A percentile compares a stretch with the other conserved stretches of the same genome.
These are phyloP conservation scores for Pocota personata DNA, from an alignment of 2,888 invertebrate genomes.

Conservation along the genomic window DNA sequence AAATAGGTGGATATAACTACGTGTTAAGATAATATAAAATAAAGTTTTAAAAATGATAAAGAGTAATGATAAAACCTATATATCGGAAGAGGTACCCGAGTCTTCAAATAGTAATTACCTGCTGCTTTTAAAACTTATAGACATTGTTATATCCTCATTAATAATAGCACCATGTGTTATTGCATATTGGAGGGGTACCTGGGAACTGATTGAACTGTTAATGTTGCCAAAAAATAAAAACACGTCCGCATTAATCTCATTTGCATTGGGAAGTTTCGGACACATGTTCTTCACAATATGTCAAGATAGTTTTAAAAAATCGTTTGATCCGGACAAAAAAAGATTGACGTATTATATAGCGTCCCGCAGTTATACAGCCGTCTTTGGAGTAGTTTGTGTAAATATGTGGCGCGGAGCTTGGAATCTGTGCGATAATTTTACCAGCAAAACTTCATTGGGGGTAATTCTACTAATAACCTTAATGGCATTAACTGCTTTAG, in stretches of 20 bases:
- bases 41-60: conserved; percentile 18
- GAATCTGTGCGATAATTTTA: conserved; percentile 88
- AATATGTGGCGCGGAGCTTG: conserved; percentile 95
- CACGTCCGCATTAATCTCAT: conserved; percentile 87
- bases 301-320: conserved; percentile 86
- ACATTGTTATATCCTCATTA: conserved; percentile 88
- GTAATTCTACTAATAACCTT: conserved; percentile 86
- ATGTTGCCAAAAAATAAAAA: conserved; percentile 86
- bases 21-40: neutral
- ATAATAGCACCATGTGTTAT: conserved; percentile 92
- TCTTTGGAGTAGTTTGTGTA: conserved; percentile 91
- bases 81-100: conserved; percentile 22
- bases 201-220: conserved; percentile 90
- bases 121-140: conserved; percentile 86
- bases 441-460: conserved; percentile 84
- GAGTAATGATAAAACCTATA: conserved; percentile 16
- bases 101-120: conserved; percentile 34
- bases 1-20: neutral
- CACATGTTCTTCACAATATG: conserved; percentile 88
- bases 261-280: conserved; percentile 88
- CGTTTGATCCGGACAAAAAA: conserved; percentile 87
- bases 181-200: conserved; percentile 93
- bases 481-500: conserved; percentile 87
- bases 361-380: conserved; percentile 89
- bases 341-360: conserved; percentile 87